Evolutionary conservation across 1,140 invertebrate species (phyloP), one percentile per base, ranked within the genome.

Genomic region (Mylabris phalerata): DNA sequence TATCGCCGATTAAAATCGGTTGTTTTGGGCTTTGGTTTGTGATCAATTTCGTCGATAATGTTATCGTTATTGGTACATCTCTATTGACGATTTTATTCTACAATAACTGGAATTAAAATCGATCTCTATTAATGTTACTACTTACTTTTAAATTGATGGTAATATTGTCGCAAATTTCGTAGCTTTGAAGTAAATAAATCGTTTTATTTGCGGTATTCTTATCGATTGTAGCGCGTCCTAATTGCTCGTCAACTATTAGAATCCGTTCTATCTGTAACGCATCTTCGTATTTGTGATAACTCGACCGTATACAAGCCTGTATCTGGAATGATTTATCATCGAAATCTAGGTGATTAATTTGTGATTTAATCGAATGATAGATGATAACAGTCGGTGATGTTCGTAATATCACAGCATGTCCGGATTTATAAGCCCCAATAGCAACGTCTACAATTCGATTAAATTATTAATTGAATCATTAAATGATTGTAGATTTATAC

Each of bases 341-440:
- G 48, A 38, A 32, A 43, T 59, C 55, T 49, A 57, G 27, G 19
- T 49, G 42, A 59, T 45, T 25, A 9, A 44, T 38, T 4, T 56
- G 11, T 46, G 52, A 11, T 27, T 40, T 50, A 25, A 52, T 24
- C 57, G 9, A 24, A 9, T 61, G 44, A 25, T 49, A 42, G 40
- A 69, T 48, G 9, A 11, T 49, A 43, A 65, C 64, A 2, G 75
- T 66, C 3, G 77, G 74, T 46, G 66, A 69, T 4, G 69, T 64
- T 52, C 72, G 68, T 11, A 80, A 51, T 4, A 80, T 11, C 26
- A 78, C 68, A 3, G 62, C 75, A 52, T 80, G 73, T n/a, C 71
- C 76, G n/a, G 78, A 80, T 41, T 73, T 9, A 61, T 75, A 75
- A 13, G 78, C 71, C 5, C 79, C 79, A 45, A 80, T 64, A 4